Evolutionary conservation across 2,113 vertebrate genomes (phyloP), one percentile per base, ranked within the genome.

Genomic region (Grus americana): DNA sequence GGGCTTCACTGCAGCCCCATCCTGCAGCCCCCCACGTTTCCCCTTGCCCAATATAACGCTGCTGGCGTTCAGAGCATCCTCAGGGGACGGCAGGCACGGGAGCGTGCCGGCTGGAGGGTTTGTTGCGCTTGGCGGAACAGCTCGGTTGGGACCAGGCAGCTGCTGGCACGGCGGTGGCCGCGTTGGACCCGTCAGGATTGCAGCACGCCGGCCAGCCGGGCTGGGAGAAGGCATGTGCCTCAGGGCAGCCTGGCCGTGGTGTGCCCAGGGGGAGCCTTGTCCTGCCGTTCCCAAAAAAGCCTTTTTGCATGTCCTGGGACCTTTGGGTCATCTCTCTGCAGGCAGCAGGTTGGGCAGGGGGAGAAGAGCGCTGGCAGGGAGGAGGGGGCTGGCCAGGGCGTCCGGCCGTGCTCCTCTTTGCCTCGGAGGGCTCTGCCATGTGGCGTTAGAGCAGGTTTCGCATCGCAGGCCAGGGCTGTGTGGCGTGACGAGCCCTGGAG

Each of bases 151-250:
- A 82, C 44, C 44, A 6, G 57, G 23, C 6, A 3, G 54, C 27
- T 16, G 21, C 4, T 22, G 2, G 6, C 6, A 1, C 16, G 27
- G 34, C 16, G 24, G 44, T 2, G 15, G 52, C 24, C 13, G 42
- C 4, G 1, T 17, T 27, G 52, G 86, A 92, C 46, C 50, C 18
- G 15, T 20, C 0, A 4, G 49, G 63, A 11, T 38, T 42, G 58
- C 71, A 72, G 74, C 61, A 24, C 3, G 4, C 2, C 0, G 10
- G 4, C 2, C 0, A 36, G 36, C 36, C 9, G 13, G 14, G n/a
- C 59, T 74, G 70, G 74, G 38, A 42, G 55, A 79, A 20, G 65
- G 10, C 2, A 1, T 10, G 32, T 80, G 42, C 50, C 30, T 62
- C 9, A 5, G 15, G 32, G 72, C 57, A 67, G 49, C 32, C 42